These are phyloP conservation scores for Empis livida DNA, from an alignment of 2,888 invertebrate genomes.

Conservation along the genomic window DNA sequence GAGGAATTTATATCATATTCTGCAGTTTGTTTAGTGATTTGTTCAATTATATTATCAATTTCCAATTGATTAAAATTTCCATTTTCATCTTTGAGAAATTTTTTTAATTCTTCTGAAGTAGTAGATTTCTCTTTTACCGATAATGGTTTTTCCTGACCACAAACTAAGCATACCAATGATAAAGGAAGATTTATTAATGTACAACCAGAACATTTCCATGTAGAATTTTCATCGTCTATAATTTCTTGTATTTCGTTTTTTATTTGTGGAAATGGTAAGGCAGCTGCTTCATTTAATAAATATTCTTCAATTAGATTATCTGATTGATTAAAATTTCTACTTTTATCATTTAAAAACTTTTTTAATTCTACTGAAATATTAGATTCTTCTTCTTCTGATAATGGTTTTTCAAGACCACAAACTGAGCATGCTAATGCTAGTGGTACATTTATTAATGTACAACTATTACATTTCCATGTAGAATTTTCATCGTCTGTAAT, in stretches of 20 bases:
- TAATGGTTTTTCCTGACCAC: conserved; percentile 38
- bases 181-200: conserved; percentile 43
- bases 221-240: conserved; percentile 12
- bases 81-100: conserved; percentile 8
- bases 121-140: conserved; percentile 8
- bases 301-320: too few species aligned
- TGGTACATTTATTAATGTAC: conserved; percentile 44
- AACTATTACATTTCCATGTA: conserved; percentile 47
- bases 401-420: conserved; percentile 40
- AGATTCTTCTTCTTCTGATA: too few species aligned
- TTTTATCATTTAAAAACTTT: too few species aligned
- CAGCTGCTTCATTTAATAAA: conserved; percentile 9
- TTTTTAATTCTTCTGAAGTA: conserved; percentile 14
- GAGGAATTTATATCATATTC: too few species aligned
- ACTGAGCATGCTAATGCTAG: conserved; percentile 44
- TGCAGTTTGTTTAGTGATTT: background rate
- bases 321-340: too few species aligned
- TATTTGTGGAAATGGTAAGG: background rate
- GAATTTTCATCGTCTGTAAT: too few species aligned
- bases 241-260: background rate
- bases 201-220: conserved; percentile 46
- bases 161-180: conserved; percentile 45
- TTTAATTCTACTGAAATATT: too few species aligned
- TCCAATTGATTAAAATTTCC: conserved; percentile 11
- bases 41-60: conserved; percentile 13